These are phyloP conservation scores for Mnemiopsis leidyi DNA, from an alignment of 37 sponge, comb jelly and placozoan genomes.

Conservation along the genomic window DNA sequence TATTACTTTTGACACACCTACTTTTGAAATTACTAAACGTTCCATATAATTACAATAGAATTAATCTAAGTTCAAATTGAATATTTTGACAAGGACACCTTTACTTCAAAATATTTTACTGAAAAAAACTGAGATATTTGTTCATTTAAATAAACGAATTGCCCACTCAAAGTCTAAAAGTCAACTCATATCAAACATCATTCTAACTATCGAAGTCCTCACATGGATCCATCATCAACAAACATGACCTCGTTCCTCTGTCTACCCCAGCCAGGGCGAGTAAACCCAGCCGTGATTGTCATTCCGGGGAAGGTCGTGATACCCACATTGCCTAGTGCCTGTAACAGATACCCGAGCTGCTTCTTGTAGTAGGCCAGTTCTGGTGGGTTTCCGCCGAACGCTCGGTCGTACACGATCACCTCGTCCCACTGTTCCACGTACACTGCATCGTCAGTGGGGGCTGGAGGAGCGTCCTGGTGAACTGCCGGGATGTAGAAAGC, in stretches of 20 bases:
- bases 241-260: constrained; percentile 13
- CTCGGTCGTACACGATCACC: not conserved
- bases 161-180: not conserved
- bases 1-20: no score
- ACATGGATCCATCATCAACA: not conserved
- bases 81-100: no score
- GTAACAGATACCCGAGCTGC: not conserved
- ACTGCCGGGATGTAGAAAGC: constrained; percentile 22
- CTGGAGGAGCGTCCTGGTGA: not conserved
- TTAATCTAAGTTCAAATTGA: no score
- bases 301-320: not conserved
- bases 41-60: no score
- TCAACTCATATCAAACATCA: not conserved
- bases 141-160: no score
- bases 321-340: not conserved
- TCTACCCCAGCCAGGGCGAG: not conserved
- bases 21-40: no score
- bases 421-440: not conserved
- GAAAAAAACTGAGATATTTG: no score
- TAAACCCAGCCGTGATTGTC: not conserved
- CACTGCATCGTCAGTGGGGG: not conserved
- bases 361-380: not conserved
- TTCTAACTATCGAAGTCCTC: not conserved
- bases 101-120: no score
- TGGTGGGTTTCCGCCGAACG: constrained; percentile 6